phyloP scores from a whole-genome alignment of 2,888 invertebrate genomes.

The Drosophila nr. perissopoda region DNA sequence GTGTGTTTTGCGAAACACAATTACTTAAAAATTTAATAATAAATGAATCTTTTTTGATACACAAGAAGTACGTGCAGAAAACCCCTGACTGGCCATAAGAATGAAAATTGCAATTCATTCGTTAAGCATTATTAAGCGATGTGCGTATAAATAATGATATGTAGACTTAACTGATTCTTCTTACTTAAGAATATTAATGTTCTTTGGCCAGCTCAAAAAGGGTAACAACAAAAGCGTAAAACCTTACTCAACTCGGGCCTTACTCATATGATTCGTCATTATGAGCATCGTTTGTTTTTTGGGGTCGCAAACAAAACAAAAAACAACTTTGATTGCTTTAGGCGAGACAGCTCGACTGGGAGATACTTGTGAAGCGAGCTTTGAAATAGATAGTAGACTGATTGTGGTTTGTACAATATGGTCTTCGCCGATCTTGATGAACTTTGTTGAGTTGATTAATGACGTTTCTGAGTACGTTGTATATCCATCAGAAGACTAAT shows the following conservation, averaged over 20 bases:
- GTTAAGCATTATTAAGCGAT: not conserved
- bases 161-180: slow-evolving; percentile 6
- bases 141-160: not conserved
- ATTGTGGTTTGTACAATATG: not conserved
- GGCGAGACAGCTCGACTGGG: not conserved
- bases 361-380: not conserved
- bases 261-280: slow-evolving; percentile 41
- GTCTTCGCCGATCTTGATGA: not conserved
- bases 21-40: not conserved
- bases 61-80: not conserved
- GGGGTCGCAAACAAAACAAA: slow-evolving; percentile 16
- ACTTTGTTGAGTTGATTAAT: not conserved
- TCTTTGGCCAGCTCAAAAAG: not conserved
- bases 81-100: not conserved
- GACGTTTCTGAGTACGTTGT: not conserved
- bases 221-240: not conserved
- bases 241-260: not conserved
- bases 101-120: slow-evolving; percentile 8
- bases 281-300: not conserved
- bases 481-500: not conserved
- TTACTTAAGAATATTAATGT: not conserved
- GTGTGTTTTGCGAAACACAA: not conserved
- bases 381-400: not conserved
- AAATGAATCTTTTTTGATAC: not conserved
- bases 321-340: not conserved